Evolutionary conservation across 2,888 invertebrate genomes (phyloP), one percentile per base, ranked within the genome.

Genomic region (Perizoma flavofasciatum): DNA sequence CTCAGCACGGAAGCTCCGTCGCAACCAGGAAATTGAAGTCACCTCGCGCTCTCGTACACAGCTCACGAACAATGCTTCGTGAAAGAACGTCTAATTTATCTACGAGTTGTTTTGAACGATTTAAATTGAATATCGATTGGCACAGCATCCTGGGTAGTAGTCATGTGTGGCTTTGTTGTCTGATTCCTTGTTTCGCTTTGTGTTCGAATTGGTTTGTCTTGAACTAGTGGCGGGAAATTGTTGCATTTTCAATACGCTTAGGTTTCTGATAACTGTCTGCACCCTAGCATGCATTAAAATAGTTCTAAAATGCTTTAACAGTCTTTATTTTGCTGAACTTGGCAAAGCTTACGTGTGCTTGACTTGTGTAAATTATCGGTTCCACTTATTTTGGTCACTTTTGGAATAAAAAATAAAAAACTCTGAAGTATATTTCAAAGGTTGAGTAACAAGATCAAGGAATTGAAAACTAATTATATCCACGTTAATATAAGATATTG

Each of bases 81-180:
- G 88, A 89, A 90, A 89, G 89, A 89, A 89, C 85, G 84, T 89
- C 85, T 88, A 87, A 89, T 89, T 89, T 87, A 89, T 89, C 89
- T 88, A 79, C 74, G 73, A 83, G 78, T 87, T 83, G 83, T 85
- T 88, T 84, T 79, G 77, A 83, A 81, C 74, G 77, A 82, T 88
- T 86, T 85, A 88, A 90, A 90, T 89, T 89, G 86, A 89, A 88
- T 89, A 89, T 90, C 84, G 89, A 90, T 83, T 84, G 65, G 44
- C 43, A 64, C 70, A 62, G 66, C 67, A 68, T 74, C 74, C 72
- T 73, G 74, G 6, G 32, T 34, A 37, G 49, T 57, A 73, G 74
- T 72, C 68, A 68, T 69, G 63, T 72, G 57, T 69, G 75, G 70
- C 66, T 74, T 74, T 72, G 69, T 71, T 66, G 68, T 66, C 68